Conservation (phyloP, 2,797 vertebrate genomes). For the Octomys mimax region DNA sequence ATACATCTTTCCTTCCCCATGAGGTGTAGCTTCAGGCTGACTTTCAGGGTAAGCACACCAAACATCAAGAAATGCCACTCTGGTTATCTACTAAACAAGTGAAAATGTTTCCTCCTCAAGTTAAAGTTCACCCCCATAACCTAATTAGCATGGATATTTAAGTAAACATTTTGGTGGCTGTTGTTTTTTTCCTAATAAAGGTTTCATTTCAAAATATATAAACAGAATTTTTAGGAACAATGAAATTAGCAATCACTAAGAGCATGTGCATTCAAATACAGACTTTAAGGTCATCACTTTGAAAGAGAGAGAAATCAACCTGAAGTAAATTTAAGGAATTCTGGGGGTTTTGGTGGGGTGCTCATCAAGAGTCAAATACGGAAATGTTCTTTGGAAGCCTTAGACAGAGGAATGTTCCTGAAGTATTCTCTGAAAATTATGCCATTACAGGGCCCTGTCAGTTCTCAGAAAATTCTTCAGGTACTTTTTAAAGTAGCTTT, state of each 20-base stretch:
- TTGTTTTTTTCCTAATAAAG: constrained; percentile 5
- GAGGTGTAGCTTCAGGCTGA: background rate
- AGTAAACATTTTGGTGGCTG: background rate
- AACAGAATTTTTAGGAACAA: constrained; percentile 7
- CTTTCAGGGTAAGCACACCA: constrained; percentile 12
- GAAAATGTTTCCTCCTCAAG: background rate
- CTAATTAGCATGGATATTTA: background rate
- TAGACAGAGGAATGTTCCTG: background rate
- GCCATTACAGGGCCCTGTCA: background rate
- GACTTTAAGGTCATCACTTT: background rate
- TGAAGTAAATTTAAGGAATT: background rate
- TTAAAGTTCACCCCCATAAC: background rate
- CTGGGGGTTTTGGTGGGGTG: no score
- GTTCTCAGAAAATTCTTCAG: background rate
- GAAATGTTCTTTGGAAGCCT: background rate
- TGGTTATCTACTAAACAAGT: background rate
- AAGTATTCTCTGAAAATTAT: background rate
- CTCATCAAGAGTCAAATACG: background rate
- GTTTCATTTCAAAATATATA: background rate
- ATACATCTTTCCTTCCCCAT: background rate
- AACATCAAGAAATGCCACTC: constrained; percentile 28
- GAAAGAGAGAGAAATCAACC: background rate
- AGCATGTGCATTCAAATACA: background rate
- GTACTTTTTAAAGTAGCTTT: background rate
- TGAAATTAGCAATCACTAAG: background rate